Percentiles rank a stretch among this genome's conserved stretches.
These are phyloP conservation scores for Trogon surrucura DNA, from an alignment of 2,113 vertebrate species.

Conservation along the genomic window DNA sequence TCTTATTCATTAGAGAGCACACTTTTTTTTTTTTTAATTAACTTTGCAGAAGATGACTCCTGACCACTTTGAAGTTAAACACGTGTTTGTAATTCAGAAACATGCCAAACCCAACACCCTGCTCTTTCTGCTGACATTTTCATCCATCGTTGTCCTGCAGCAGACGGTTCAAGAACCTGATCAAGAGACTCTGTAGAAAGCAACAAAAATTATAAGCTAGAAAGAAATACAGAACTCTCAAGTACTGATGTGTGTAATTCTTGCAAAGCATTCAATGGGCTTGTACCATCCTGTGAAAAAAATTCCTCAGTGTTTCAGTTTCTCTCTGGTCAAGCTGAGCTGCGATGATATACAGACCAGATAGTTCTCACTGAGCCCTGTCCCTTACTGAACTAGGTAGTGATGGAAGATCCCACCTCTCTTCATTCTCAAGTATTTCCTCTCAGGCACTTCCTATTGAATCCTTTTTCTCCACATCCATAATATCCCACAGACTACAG, in stretches of 20 bases:
- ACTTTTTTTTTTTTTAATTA: slow-evolving; percentile 11
- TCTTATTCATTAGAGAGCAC: slow-evolving; percentile 1
- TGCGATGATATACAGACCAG: neutral
- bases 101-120: neutral
- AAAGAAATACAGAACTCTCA: neutral
- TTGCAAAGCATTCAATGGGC: neutral
- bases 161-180: slow-evolving; percentile 62
- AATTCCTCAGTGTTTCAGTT: neutral
- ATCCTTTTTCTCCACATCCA: neutral
- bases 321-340: neutral
- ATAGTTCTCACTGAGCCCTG: neutral
- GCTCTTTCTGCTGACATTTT: slow-evolving; percentile 58
- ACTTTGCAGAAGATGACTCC: slow-evolving; percentile 21
- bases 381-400: neutral
- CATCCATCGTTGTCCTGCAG: neutral
- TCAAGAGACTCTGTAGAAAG: slow-evolving; percentile 57
- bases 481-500: neutral
- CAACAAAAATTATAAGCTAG: slow-evolving; percentile 47
- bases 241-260: neutral
- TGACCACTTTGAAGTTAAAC: neutral
- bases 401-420: neutral
- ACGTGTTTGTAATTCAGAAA: neutral
- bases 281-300: neutral
- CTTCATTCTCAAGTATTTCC: neutral
- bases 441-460: neutral